A percentile compares a stretch with the other conserved stretches of the same genome.
These are phyloP conservation scores for Gambusia affinis DNA, from an alignment of 2,113 vertebrate species.

Conservation along the genomic window DNA sequence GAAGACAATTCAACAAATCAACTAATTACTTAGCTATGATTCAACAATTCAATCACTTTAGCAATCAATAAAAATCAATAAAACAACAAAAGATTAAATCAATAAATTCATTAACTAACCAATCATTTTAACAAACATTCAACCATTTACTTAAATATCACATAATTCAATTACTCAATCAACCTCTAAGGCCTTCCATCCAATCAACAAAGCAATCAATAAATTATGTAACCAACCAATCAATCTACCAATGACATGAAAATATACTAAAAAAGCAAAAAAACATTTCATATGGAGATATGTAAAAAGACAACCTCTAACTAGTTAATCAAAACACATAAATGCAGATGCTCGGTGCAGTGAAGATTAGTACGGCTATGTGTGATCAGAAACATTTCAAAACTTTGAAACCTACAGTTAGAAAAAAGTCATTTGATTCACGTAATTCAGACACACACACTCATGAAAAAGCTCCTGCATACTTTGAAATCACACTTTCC, in stretches of 20 bases:
- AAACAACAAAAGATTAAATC: background rate
- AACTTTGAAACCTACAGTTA: background rate
- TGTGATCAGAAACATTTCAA: background rate
- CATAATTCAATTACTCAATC: background rate
- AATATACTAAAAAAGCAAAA: too few relatives aligned
- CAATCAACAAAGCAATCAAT: too few relatives aligned
- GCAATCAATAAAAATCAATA: background rate
- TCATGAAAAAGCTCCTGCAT: slow-evolving; percentile 8
- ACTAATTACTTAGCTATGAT: too few relatives aligned
- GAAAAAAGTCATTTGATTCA: background rate
- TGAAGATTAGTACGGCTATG: background rate
- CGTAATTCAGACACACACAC: background rate
- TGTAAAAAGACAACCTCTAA: too few relatives aligned
- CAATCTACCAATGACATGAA: too few relatives aligned
- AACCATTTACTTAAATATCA: background rate
- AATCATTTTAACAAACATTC: background rate
- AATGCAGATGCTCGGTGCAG: too few relatives aligned
- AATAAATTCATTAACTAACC: background rate
- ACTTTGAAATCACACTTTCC: slow-evolving; percentile 55
- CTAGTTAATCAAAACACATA: too few relatives aligned
- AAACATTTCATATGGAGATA: too few relatives aligned
- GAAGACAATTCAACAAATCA: background rate
- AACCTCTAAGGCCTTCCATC: too few relatives aligned
- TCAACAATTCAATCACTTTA: too few relatives aligned
- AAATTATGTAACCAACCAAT: too few relatives aligned